Conservation (phyloP, 2,888 invertebrate species). For the Lumbricus terrestris region DNA sequence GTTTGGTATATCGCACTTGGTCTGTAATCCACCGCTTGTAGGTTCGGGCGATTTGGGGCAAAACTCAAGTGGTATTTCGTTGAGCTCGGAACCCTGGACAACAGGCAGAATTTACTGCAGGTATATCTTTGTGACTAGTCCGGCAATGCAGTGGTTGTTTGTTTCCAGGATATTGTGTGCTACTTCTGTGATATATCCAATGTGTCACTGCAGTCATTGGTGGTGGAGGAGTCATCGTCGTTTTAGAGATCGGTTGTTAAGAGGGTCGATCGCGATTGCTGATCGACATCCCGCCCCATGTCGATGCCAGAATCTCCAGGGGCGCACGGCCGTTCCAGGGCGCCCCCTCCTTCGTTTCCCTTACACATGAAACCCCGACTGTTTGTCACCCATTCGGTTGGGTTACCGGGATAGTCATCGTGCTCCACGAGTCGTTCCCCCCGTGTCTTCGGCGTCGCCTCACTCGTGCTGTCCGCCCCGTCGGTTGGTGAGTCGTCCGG, state of each 20-base stretch:
- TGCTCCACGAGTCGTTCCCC: not conserved
- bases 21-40: too few relatives aligned
- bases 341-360: not conserved
- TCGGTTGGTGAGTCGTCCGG: not conserved
- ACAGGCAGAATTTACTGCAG: too few relatives aligned
- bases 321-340: not conserved
- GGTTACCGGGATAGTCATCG: not conserved
- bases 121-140: too few relatives aligned
- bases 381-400: not conserved
- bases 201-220: not conserved
- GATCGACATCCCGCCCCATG: constrained; percentile 15
- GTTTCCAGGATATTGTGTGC: too few relatives aligned
- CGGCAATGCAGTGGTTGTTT: too few relatives aligned
- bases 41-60: too few relatives aligned
- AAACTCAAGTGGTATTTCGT: too few relatives aligned
- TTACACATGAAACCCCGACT: not conserved
- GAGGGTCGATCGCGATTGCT: not conserved
- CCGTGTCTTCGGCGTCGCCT: not conserved
- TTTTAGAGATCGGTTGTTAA: not conserved
- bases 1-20: too few relatives aligned
- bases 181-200: not conserved
- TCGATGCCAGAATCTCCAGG: constrained; percentile 17
- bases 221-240: too few relatives aligned
- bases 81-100: too few relatives aligned
- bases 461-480: not conserved